Conservation (phyloP, 2,797 vertebrate genomes). For the Eupleurogrammus muticus region DNA sequence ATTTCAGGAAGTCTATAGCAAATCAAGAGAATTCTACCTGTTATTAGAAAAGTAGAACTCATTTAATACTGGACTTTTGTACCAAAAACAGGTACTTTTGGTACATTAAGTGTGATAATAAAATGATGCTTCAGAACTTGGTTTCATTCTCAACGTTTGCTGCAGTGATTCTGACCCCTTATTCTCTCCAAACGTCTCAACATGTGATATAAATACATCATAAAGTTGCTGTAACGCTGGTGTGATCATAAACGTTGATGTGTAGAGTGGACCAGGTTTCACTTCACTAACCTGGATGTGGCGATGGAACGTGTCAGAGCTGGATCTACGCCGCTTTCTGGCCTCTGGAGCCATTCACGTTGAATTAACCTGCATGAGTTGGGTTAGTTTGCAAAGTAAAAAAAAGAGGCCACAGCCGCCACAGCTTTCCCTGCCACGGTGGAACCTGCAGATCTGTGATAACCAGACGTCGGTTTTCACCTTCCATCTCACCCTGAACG, state of each 20-base stretch:
- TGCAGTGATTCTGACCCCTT: too few relatives aligned
- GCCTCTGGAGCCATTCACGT: too few relatives aligned
- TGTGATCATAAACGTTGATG: not conserved
- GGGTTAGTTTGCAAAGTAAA: constrained; percentile 23
- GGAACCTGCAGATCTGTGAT: constrained; percentile 54
- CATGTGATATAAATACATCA: not conserved
- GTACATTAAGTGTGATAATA: too few relatives aligned
- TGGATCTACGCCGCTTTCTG: constrained; percentile 26
- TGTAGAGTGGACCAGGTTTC: constrained; percentile 41
- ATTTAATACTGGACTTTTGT: too few relatives aligned
- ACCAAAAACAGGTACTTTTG: too few relatives aligned
- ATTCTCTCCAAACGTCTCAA: not conserved
- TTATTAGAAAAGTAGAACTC: too few relatives aligned
- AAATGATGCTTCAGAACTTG: too few relatives aligned
- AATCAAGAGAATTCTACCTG: too few relatives aligned
- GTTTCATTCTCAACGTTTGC: too few relatives aligned
- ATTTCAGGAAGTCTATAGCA: too few relatives aligned
- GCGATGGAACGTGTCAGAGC: constrained; percentile 22
- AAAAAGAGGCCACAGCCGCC: constrained; percentile 32
- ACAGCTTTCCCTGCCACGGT: constrained; percentile 19
- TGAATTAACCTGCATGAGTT: too few relatives aligned
- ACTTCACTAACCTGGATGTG: constrained; percentile 35
- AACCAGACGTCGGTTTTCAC: constrained; percentile 30
- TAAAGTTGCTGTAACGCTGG: not conserved
- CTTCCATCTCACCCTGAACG: constrained; percentile 41